Evolutionary conservation across 2,888 invertebrate species (phyloP), one percentile per base, ranked within the genome.

Genomic region (Buathra laborator): DNA sequence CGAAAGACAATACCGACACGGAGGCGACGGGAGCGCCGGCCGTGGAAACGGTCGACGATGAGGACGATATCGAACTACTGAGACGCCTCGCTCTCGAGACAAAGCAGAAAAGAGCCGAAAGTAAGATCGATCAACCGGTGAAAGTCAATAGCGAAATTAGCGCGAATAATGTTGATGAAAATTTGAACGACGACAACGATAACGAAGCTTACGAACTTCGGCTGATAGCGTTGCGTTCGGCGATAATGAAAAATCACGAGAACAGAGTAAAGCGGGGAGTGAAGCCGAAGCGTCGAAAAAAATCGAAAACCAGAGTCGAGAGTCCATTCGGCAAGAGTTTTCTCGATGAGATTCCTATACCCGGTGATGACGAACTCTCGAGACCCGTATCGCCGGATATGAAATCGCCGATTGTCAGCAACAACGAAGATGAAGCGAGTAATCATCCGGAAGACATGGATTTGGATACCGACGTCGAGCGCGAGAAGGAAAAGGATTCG

Each of bases 161-260:
- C 12, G 24, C 70, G 16, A 14, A 46, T 0, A 76, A 84, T n/a
- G 59, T 81, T 14, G 62, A 71, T 16, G 59, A 53, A 5, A 86
- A 78, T 16, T 46, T 76, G 32, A 81, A 74, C 81, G 80, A 82
- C 37, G 95, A 95, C 84, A 95, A 95, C 89, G 96, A 96, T 86
- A 95, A 95, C 90, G 96, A 96, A 89, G 95, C 96, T 84, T 93
- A 95, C 74, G 95, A 96, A 88, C 92, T 96, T 68, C 94, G 96
- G 87, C 93, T 96, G 87, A 96, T 96, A 86, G 96, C 96, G 76
- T 93, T 96, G n/a, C 95, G 95, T 88, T 96, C 96, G n/a, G 96
- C 96, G 6, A 94, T 96, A 62, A 89, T 96, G 59, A 96, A 96
- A 88, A 96, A 96, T 92, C 96, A 95, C 81, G 94, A 95, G 86